Evolutionary conservation across 2,888 invertebrate species (phyloP), one percentile per base, ranked within the genome.

Genomic region (Bruchidius siliquastri): DNA sequence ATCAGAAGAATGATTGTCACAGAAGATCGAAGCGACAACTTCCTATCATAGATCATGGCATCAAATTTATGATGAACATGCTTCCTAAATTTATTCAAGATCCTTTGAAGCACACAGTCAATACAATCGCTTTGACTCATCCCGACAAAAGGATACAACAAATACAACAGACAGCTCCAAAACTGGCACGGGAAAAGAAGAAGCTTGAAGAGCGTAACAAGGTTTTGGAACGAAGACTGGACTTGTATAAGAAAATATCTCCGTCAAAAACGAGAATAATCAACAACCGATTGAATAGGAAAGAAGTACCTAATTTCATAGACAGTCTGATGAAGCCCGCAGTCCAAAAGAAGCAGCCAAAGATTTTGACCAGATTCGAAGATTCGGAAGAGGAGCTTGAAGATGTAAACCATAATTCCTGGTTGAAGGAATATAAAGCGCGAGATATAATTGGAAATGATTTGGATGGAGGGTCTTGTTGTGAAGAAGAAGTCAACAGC

Each of bases 1-100:
- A 67, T 20, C 68, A n/a, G 22, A 67, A 70, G 2, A 20, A 30
- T 6, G 49, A 49, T 13, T 49, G 49, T 18, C 71, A 75, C 67
- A 71, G 69, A 22, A 76, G 79, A 67, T 71, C 21, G 10, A 80
- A 80, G 75, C 75, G 80, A 10, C 75, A 78, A n/a, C 10, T 79
- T 10, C 80, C 80, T 20, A 72, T 77, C 30, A 20, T 78, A 67
- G 72, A 80, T 70, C 75, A 80, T 72, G 74, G 80, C 32, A 79
- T 79, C 22, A 78, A 80, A 72, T 81, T 81, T 70, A 67, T 83
- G 3, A 73, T 81, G 74, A 78, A 79, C n/a, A 78, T 82, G 79
- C 68, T 83, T n/a, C 82, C 82, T 2, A 73, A 76, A 20, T 80
- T 80, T 74, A 68, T 83, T 0, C 76, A 80, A 69, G 77, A 77